phyloP scores from a whole-genome alignment of 2,797 vertebrate genomes.

The Toxotes lorentzi region DNA sequence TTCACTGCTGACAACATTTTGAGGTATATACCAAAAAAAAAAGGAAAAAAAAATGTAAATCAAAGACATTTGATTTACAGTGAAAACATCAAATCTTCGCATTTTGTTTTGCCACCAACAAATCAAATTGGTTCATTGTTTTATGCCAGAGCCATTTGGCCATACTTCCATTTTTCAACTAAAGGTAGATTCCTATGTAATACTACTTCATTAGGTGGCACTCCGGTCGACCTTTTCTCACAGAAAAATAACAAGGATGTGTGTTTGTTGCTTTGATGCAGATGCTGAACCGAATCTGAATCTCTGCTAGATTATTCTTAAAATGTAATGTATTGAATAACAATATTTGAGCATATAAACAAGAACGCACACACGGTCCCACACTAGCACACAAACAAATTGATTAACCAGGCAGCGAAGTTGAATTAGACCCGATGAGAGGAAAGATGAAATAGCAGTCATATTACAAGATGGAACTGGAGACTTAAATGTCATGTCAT shows the following conservation, averaged over 20 bases:
- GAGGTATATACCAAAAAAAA: too few species aligned
- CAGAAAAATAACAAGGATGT: neutral
- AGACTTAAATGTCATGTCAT: conserved; percentile 32
- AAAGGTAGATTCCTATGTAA: too few species aligned
- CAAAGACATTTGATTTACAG: too few species aligned
- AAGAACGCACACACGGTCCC: neutral
- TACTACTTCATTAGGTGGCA: too few species aligned
- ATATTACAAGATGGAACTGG: conserved; percentile 10
- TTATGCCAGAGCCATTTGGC: too few species aligned
- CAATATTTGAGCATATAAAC: neutral
- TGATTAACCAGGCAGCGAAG: neutral
- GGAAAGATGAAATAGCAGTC: neutral
- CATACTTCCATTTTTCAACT: too few species aligned
- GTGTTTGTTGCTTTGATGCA: neutral
- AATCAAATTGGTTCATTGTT: too few species aligned
- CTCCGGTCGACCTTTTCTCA: neutral
- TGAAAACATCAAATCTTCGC: too few species aligned
- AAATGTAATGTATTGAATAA: neutral
- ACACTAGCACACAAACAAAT: neutral
- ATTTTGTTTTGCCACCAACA: too few species aligned
- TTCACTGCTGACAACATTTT: neutral
- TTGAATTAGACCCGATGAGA: neutral
- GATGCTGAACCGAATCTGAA: neutral
- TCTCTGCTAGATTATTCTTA: neutral
- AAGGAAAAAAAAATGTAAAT: too few species aligned